A percentile compares a stretch with the other conserved stretches of the same genome.
phyloP scores from a whole-genome alignment of 2,113 vertebrate species.

The Microtus oregoni region DNA sequence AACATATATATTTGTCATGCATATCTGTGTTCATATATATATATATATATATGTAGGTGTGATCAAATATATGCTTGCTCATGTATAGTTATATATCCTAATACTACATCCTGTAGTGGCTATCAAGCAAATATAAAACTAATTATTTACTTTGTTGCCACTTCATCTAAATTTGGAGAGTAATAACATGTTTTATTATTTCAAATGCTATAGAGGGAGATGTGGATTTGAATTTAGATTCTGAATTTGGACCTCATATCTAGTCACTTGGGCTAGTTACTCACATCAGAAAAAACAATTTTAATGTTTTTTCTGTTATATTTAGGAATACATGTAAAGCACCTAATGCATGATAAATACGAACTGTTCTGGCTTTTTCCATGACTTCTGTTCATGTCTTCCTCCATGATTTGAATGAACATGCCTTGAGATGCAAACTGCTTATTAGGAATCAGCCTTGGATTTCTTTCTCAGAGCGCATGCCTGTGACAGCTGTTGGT shows the following conservation, averaged over 20 bases:
- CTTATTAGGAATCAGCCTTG: not conserved
- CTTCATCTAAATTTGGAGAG: conserved; percentile 6
- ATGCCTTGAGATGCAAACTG: not conserved
- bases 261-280: not conserved
- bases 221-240: not conserved
- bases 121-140: not conserved
- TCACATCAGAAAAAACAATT: not conserved
- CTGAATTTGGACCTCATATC: not conserved
- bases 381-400: conserved; percentile 9
- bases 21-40: not conserved
- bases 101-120: not conserved
- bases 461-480: not conserved
- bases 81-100: not conserved
- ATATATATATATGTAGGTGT: not conserved
- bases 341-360: not conserved
- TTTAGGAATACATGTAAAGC: not conserved
- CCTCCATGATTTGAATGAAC: not conserved
- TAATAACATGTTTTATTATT: not conserved
- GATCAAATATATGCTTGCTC: not conserved
- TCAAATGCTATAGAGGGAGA: not conserved
- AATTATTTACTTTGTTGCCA: not conserved
- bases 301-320: not conserved
- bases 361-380: not conserved
- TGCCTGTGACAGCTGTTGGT: not conserved
- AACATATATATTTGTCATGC: not conserved